These are phyloP conservation scores for Tenthredo mesomela DNA, from an alignment of 2,888 invertebrate genomes.

Conservation along the genomic window DNA sequence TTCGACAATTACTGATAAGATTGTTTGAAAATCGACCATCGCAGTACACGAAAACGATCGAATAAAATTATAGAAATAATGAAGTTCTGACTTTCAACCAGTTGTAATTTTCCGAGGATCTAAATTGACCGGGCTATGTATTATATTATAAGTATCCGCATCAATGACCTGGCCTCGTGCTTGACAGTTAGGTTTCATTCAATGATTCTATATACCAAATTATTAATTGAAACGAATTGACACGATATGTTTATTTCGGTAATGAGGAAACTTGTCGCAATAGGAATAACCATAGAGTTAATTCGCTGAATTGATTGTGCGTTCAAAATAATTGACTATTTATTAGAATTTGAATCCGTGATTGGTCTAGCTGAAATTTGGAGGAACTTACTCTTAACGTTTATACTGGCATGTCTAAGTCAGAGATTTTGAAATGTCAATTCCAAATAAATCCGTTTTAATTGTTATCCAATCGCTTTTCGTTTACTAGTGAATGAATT, in stretches of 20 bases:
- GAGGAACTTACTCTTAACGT: not conserved
- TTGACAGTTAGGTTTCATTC: not conserved
- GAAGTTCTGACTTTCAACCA: not conserved
- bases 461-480: not conserved
- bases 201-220: not conserved
- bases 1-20: not conserved
- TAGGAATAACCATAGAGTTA: not conserved
- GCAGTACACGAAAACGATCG: not conserved
- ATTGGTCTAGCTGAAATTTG: not conserved
- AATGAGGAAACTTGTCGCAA: not conserved
- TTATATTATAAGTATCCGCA: not conserved
- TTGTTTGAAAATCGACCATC: not conserved
- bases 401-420: not conserved
- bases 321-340: not conserved
- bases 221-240: not conserved
- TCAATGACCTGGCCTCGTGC: not conserved
- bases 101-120: not conserved
- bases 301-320: not conserved
- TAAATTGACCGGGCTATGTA: not conserved
- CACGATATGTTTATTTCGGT: not conserved
- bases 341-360: not conserved
- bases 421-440: not conserved
- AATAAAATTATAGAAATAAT: not conserved
- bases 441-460: not conserved
- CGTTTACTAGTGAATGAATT: not conserved